Evolutionary conservation across 2,797 vertebrate species (phyloP), one percentile per base, ranked within the genome.

Genomic region (Falco novaeseelandiae): DNA sequence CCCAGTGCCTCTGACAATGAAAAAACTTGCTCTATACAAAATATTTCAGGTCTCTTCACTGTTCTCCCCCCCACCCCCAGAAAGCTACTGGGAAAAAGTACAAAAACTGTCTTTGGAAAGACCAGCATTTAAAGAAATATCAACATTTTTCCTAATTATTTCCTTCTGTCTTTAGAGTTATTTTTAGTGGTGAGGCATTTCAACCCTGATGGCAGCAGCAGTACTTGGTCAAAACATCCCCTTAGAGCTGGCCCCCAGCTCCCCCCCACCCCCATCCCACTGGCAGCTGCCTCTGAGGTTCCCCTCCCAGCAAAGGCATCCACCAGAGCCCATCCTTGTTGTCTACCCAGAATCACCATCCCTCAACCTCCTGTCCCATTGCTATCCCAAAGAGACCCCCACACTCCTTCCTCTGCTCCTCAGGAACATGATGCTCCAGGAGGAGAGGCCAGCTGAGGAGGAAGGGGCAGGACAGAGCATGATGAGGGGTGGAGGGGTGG

Each of bases 401-500:
- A 2, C 1, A 5, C 30, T 32, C 8, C 1, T 11, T 27, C 29
- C 58, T 20, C 49, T 49, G 62, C 23, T 36, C 38, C 29, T 3
- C 0, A 4, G 65, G 62, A 29, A 15, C 36, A 4, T 2, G 20
- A 5, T 20, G 70, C 70, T 34, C 14, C 0, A 2, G 69, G 36
- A 13, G 30, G 12, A 8, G 71, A 49, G 18, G 26, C 25, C 26
- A 14, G 49, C 8, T 1, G 3, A 11, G 57, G 71, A 42, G 63
- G 46, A 19, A 13, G 0, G 6, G 49, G 61, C 27, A n/a, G 51
- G 3, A 8, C 17, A 1, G 3, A n/a, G 61, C 46, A 4, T 5
- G 5, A 6, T 2, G 49, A 4, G 5, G 16, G 20, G 25, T 6
- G 40, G 29, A 17, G 62, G 6, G 54, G 8, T 3, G 1, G 54